A percentile compares a stretch with the other conserved stretches of the same genome.
Conservation (phyloP, 2,888 invertebrate genomes). For the Hydropsyche betteni region DNA sequence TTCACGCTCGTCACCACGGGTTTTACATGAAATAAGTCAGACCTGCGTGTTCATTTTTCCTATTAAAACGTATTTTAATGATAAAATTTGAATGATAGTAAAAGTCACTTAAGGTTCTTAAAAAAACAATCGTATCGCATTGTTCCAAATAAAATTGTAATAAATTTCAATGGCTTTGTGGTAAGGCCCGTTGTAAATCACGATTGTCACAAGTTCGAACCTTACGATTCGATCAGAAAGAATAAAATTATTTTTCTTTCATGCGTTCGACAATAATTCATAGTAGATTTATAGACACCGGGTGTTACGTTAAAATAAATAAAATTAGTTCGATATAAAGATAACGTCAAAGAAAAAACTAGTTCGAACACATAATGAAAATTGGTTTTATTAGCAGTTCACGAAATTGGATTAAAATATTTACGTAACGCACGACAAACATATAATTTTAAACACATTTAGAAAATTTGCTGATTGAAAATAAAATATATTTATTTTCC, state of each 20-base stretch:
- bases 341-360: constrained; percentile 3
- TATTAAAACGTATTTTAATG: too few species aligned
- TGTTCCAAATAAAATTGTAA: too few species aligned
- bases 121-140: too few species aligned
- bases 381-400: background rate
- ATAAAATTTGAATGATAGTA: too few species aligned
- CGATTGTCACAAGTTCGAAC: constrained; percentile 7
- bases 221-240: background rate
- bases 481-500: constrained; percentile 7
- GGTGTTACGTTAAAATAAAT: constrained; percentile 2
- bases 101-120: too few species aligned
- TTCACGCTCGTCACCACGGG: too few species aligned
- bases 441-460: too few species aligned
- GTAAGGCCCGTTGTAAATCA: too few species aligned
- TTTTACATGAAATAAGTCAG: too few species aligned
- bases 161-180: too few species aligned
- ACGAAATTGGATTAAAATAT: background rate
- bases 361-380: constrained; percentile 9
- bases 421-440: background rate
- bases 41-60: too few species aligned
- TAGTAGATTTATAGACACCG: constrained; percentile 25
- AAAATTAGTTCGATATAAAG: constrained; percentile 24
- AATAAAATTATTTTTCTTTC: background rate
- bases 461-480: background rate
- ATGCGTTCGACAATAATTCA: constrained; percentile 3